Conservation (phyloP, 2,888 invertebrate species). For the Tiliacea aurago region DNA sequence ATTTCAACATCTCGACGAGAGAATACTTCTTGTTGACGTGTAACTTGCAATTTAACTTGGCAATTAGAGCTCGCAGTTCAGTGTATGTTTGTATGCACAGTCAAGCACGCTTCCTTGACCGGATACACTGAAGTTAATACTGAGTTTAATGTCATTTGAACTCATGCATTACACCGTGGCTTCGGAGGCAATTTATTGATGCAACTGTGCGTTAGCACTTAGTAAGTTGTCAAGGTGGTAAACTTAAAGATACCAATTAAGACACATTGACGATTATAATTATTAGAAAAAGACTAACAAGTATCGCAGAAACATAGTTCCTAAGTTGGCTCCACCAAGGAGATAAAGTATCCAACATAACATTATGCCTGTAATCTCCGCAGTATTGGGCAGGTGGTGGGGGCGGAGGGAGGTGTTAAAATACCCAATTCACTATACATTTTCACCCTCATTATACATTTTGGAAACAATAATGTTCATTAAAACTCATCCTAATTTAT, state of each 20-base stretch:
- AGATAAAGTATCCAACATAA: too few relatives aligned
- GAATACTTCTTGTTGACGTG: constrained; percentile 29
- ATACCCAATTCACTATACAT: too few relatives aligned
- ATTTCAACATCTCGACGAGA: constrained; percentile 43
- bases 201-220: constrained; percentile 22
- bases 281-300: too few relatives aligned
- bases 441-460: too few relatives aligned
- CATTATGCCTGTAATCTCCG: too few relatives aligned
- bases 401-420: too few relatives aligned
- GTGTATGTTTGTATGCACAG: constrained; percentile 56
- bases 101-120: constrained; percentile 53
- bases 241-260: background rate
- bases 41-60: constrained; percentile 35
- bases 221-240: constrained; percentile 2
- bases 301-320: too few relatives aligned
- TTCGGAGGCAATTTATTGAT: constrained; percentile 31
- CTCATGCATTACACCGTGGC: constrained; percentile 35
- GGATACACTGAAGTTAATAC: constrained; percentile 45
- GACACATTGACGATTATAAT: background rate
- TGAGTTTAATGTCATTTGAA: constrained; percentile 42
- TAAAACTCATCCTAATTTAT: too few relatives aligned
- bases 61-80: constrained; percentile 39
- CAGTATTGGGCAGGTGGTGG: too few relatives aligned
- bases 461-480: too few relatives aligned
- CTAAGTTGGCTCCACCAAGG: too few relatives aligned